These are phyloP conservation scores for Aphis craccivora DNA, from an alignment of 1,140 invertebrate species.

Conservation along the genomic window DNA sequence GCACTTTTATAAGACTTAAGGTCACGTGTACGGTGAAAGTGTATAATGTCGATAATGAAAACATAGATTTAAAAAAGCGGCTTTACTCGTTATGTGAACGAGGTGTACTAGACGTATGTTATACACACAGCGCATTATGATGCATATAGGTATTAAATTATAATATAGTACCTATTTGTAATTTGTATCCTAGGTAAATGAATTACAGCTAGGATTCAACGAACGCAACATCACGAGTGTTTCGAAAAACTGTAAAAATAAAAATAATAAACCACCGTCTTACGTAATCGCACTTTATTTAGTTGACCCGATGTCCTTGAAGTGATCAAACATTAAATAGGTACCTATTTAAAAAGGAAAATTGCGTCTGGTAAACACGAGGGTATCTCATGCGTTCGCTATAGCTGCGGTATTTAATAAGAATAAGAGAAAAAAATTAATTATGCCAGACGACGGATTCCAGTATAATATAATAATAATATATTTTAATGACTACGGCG, in stretches of 20 bases:
- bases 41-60: background rate
- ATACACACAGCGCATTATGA: background rate
- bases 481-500: background rate
- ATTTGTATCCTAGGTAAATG: background rate
- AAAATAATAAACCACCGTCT: background rate
- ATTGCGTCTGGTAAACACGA: background rate
- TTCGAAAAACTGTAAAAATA: background rate
- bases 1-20: conserved; percentile 19
- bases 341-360: background rate
- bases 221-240: background rate
- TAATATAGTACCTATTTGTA: background rate
- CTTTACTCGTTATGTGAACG: background rate
- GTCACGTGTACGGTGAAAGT: conserved; percentile 27
- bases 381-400: background rate
- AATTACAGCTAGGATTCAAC: background rate
- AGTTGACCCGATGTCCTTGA: background rate
- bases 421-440: background rate
- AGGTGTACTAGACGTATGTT: background rate
- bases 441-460: background rate
- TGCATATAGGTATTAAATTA: background rate
- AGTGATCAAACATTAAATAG: background rate
- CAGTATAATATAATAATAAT: background rate
- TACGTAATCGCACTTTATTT: background rate
- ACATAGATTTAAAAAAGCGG: background rate
- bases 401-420: background rate